phyloP scores from a whole-genome alignment of 2,797 vertebrate genomes.

The Anguilla anguilla region DNA sequence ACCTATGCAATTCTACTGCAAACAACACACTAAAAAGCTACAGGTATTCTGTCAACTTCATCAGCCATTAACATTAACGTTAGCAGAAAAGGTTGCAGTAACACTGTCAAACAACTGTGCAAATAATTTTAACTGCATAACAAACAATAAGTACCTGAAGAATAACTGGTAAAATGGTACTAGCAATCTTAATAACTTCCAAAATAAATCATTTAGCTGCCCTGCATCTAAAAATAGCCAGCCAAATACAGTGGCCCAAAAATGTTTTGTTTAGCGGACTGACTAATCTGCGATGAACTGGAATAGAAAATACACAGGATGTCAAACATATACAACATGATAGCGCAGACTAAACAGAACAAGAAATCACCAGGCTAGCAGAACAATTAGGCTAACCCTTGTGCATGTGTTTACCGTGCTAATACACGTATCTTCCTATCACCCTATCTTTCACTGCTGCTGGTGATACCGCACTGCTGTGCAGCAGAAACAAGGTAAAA shows the following conservation, averaged over 20 bases:
- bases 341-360: neutral
- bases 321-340: neutral
- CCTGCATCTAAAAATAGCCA: neutral
- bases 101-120: neutral
- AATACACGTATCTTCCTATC: neutral
- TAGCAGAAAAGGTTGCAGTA: neutral
- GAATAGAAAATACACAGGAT: neutral
- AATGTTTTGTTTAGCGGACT: neutral
- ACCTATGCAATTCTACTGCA: neutral
- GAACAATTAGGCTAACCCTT: neutral
- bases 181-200: neutral
- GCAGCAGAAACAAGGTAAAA: neutral
- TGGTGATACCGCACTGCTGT: neutral
- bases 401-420: neutral
- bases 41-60: neutral
- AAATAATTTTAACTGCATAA: neutral
- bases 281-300: neutral
- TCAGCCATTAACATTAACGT: neutral
- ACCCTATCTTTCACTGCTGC: neutral
- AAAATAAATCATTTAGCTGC: neutral
- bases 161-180: neutral
- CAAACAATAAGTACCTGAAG: neutral
- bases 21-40: neutral
- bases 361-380: neutral
- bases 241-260: neutral